A percentile compares a stretch with the other conserved stretches of the same genome.
Evolutionary conservation across 2,113 vertebrate genomes (phyloP).

Genomic region (Trematocara macrostoma): DNA sequence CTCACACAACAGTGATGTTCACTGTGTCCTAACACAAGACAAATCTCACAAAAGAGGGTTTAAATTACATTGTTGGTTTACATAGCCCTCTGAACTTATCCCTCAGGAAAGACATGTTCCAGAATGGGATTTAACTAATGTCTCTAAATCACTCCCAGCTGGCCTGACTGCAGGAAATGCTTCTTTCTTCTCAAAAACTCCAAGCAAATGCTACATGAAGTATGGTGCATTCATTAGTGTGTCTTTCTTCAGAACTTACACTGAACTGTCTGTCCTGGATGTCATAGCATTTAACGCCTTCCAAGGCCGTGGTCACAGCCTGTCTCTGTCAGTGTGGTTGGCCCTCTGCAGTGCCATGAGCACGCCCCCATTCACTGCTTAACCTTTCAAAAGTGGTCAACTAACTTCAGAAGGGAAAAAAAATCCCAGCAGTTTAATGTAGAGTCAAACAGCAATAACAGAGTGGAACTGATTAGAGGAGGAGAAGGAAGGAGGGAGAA

Average conservation of each 20-base stretch:
- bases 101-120: slow-evolving; percentile 69
- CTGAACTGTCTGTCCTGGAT: slow-evolving; percentile 43
- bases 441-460: slow-evolving; percentile 66
- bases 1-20: slow-evolving; percentile 22
- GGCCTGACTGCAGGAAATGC: slow-evolving; percentile 69
- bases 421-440: slow-evolving; percentile 54
- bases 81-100: slow-evolving; percentile 66
- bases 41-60: slow-evolving; percentile 59
- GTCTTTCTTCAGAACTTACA: slow-evolving; percentile 42
- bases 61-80: slow-evolving; percentile 73
- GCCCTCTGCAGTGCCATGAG: neutral
- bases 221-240: slow-evolving; percentile 58
- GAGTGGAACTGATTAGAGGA: slow-evolving; percentile 67
- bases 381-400: slow-evolving; percentile 45
- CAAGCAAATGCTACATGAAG: slow-evolving; percentile 70
- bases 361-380: slow-evolving; percentile 23
- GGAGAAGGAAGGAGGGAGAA: slow-evolving; percentile 5
- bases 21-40: slow-evolving; percentile 42
- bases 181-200: slow-evolving; percentile 71
- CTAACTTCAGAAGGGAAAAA: slow-evolving; percentile 30
- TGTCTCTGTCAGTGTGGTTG: neutral
- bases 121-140: slow-evolving; percentile 69
- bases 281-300: slow-evolving; percentile 37
- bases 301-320: slow-evolving; percentile 4
- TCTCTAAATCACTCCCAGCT: slow-evolving; percentile 76